Evolutionary conservation across 2,113 vertebrate genomes (phyloP), one percentile per base, ranked within the genome.

Genomic region (Picathartes gymnocephalus): DNA sequence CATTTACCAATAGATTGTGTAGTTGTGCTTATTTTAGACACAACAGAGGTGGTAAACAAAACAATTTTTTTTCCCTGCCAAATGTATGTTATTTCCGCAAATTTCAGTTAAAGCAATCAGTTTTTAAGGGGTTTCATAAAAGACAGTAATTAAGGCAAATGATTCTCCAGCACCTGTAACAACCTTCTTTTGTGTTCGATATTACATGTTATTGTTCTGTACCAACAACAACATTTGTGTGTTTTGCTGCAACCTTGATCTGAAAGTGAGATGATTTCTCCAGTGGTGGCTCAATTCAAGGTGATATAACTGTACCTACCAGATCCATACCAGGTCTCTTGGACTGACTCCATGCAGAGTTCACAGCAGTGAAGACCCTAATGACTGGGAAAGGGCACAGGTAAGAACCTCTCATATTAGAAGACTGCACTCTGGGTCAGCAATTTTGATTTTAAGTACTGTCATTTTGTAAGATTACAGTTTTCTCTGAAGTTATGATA

Each of bases 31-130:
- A 73, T 93, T 95, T 47, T 47, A 82, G 31, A 51, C 22, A 68
- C 15, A 86, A 64, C 6, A 88, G 42, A 40, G 5, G 14, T 76
- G 47, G 45, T 84, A 92, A 91, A 18, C 12, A 81, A 90, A 90
- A 28, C 7, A 69, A 35, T 39, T 1, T 65, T 83, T 96, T 95
- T 79, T 24, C 24, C n/a, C 54, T 94, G 87, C 15, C 35, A 87
- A 69, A 93, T 58, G 11, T 66, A 24, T 66, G n/a, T 21, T 65
- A 64, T 90, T 90, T 90, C 39, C 44, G 88, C 50, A 86, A 81
- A 56, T 82, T 93, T 90, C 44, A 93, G 69, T 95, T 96, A 95
- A 94, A 94, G 15, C 42, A 78, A 69, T 85, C 44, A 65, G 76
- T 14, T 81, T 31, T 86, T 91, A 72, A 81, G 60, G 6, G 22